Percentiles rank a stretch among this genome's conserved stretches.
Evolutionary conservation across 2,113 vertebrate genomes (phyloP).

Genomic region (Megaptera novaeangliae): DNA sequence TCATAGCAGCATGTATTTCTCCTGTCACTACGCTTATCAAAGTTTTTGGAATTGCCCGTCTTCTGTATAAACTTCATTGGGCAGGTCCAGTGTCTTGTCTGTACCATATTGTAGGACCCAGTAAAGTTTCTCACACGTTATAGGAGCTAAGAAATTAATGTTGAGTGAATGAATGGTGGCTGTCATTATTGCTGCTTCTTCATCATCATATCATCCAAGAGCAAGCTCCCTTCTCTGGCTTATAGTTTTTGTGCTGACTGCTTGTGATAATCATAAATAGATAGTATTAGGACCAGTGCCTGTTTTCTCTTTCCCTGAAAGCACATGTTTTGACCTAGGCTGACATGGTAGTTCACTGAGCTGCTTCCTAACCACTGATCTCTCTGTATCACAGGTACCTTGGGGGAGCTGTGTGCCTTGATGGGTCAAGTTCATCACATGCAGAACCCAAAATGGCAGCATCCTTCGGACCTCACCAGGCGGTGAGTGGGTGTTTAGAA

Average conservation of each 20-base stretch:
- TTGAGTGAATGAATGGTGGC: constrained; percentile 12
- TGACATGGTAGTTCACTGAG: background rate
- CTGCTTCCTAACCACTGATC: constrained; percentile 20
- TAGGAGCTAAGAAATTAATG: background rate
- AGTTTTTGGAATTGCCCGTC: background rate
- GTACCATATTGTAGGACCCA: background rate
- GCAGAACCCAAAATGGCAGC: constrained; percentile 50
- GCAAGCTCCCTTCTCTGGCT: background rate
- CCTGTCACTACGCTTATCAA: background rate
- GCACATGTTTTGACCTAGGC: background rate
- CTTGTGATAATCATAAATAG: background rate
- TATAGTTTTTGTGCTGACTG: background rate
- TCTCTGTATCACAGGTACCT: constrained; percentile 63
- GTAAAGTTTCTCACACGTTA: background rate
- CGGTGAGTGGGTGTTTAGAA: constrained; percentile 62
- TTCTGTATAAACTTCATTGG: background rate
- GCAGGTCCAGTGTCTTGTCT: background rate
- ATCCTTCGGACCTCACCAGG: constrained; percentile 72
- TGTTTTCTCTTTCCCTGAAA: constrained; percentile 38
- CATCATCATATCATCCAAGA: background rate
- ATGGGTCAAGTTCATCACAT: constrained; percentile 58
- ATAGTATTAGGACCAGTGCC: background rate
- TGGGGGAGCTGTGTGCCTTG: constrained; percentile 61
- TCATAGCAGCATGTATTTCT: background rate
- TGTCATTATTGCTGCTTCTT: constrained; percentile 13